A percentile compares a stretch with the other conserved stretches of the same genome.
These are phyloP conservation scores for Antheraea mylitta DNA, from an alignment of 1,140 invertebrate species.

Conservation along the genomic window DNA sequence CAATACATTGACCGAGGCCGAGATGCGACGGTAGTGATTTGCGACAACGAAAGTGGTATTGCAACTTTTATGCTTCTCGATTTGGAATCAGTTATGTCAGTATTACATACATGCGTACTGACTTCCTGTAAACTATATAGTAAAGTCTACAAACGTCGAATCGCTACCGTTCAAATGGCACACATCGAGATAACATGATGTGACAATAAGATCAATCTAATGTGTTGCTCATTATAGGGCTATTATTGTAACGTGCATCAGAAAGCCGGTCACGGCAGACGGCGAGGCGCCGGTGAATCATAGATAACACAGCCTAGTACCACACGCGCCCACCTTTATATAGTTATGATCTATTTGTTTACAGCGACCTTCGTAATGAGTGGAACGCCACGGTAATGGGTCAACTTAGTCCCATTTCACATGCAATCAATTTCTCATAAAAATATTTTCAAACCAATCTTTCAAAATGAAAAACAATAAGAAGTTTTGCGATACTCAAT, in stretches of 20 bases:
- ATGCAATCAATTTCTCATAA: conserved; percentile 41
- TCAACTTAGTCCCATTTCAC: conserved; percentile 34
- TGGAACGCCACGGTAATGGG: conserved; percentile 42
- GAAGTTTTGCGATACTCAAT: neutral
- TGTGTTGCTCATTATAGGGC: conserved; percentile 54
- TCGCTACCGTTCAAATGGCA: neutral
- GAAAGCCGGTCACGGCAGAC: conserved; percentile 66
- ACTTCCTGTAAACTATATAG: conserved; percentile 17
- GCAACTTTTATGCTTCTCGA: conserved; percentile 73
- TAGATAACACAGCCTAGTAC: conserved; percentile 55
- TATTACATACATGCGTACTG: conserved; percentile 44
- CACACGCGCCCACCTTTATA: conserved; percentile 63
- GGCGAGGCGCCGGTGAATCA: conserved; percentile 70
- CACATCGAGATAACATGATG: neutral
- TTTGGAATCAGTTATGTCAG: conserved; percentile 58
- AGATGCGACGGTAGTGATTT: conserved; percentile 71
- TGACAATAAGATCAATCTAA: conserved; percentile 42
- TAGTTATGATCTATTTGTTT: conserved; percentile 59
- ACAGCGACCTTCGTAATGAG: conserved; percentile 62
- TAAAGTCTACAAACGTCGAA: neutral
- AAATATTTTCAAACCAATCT: conserved; percentile 32
- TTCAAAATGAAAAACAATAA: neutral
- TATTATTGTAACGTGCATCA: conserved; percentile 51
- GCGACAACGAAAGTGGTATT: conserved; percentile 76
- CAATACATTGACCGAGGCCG: conserved; percentile 74